phyloP scores from a whole-genome alignment of 1,140 invertebrate genomes.

The Ceratosolen fusciceps region DNA sequence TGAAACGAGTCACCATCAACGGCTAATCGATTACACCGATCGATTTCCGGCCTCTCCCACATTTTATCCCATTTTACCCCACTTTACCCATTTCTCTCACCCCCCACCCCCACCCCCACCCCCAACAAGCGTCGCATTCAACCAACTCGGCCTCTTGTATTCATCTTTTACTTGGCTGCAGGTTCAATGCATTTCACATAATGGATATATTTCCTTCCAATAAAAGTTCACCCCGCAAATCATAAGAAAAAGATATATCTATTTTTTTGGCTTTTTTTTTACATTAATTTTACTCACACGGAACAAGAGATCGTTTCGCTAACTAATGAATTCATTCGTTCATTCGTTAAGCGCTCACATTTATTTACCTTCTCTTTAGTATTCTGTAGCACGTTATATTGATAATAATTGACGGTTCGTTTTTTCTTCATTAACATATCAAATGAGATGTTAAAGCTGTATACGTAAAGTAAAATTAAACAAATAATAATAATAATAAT shows the following conservation, averaged over 20 bases:
- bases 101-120: background rate
- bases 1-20: background rate
- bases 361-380: slow-evolving; percentile 40
- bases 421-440: slow-evolving; percentile 53
- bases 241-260: slow-evolving; percentile 34
- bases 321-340: no score
- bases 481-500: no score
- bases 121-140: background rate
- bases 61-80: background rate
- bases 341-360: slow-evolving; percentile 38
- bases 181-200: slow-evolving; percentile 19
- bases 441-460: slow-evolving; percentile 48
- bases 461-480: no score
- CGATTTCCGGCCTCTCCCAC: no score
- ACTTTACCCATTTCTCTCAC: background rate
- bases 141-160: slow-evolving; percentile 16
- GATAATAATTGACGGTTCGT: slow-evolving; percentile 69
- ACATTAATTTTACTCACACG: slow-evolving; percentile 28
- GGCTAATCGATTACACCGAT: slow-evolving; percentile 3
- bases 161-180: slow-evolving; percentile 35
- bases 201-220: slow-evolving; percentile 7
- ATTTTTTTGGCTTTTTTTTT: slow-evolving; percentile 37
- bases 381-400: slow-evolving; percentile 59
- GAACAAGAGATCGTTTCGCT: slow-evolving; percentile 55
- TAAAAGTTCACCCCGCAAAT: slow-evolving; percentile 17